Evolutionary conservation across 2,113 vertebrate species (phyloP).

Genomic region (Channa maculata): DNA sequence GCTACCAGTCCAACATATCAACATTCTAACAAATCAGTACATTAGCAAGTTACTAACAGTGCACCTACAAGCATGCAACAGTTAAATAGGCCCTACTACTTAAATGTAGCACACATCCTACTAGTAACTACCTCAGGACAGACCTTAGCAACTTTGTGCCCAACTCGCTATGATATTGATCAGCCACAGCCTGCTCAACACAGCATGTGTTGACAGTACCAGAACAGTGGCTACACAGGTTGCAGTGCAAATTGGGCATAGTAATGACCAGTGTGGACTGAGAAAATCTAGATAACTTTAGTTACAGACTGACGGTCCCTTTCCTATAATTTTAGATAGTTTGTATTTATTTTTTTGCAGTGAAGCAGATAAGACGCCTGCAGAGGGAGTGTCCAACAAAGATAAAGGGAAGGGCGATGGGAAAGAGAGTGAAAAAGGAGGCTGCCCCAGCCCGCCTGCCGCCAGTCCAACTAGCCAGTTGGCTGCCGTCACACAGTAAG

Average conservation of each 20-base stretch:
- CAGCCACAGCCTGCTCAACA: not conserved
- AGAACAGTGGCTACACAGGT: not conserved
- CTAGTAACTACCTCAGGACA: not conserved
- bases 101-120: not conserved
- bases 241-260: slow-evolving; percentile 2
- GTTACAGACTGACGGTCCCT: not conserved
- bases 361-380: slow-evolving; percentile 56
- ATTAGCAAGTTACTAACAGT: slow-evolving; percentile 66
- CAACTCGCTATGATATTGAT: not conserved
- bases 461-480: slow-evolving; percentile 51
- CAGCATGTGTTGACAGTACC: not conserved
- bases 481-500: slow-evolving; percentile 70
- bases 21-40: slow-evolving; percentile 58
- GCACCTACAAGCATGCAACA: slow-evolving; percentile 54
- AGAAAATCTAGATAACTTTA: not conserved
- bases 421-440: slow-evolving; percentile 48
- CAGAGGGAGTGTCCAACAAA: slow-evolving; percentile 53
- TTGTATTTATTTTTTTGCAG: slow-evolving; percentile 53
- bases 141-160: not conserved
- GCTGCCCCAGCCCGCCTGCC: slow-evolving; percentile 38
- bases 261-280: not conserved
- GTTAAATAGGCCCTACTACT: not conserved
- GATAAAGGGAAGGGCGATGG: slow-evolving; percentile 53
- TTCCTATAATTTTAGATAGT: not conserved
- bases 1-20: slow-evolving; percentile 26